A percentile compares a stretch with the other conserved stretches of the same genome.
Evolutionary conservation across 2,113 vertebrate species (phyloP).

Genomic region (Rousettus leschenaultii): DNA sequence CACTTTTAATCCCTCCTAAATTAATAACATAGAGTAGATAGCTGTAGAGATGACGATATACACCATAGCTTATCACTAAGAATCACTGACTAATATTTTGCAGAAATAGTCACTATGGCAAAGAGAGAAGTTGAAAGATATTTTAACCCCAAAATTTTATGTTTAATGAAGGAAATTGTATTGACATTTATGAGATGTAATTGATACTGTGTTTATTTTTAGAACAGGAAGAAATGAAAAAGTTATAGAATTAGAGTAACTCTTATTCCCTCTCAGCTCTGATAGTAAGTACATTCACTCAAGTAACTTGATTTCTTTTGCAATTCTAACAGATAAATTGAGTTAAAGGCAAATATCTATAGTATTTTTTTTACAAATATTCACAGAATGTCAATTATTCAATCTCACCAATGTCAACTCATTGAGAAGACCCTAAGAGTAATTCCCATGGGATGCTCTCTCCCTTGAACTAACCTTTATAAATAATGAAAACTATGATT

Average conservation of each 20-base stretch:
- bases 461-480: background rate
- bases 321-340: background rate
- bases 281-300: background rate
- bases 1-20: background rate
- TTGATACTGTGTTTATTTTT: background rate
- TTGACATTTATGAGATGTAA: background rate
- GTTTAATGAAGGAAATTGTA: background rate
- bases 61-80: background rate
- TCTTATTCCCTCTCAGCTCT: background rate
- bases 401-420: background rate
- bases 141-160: background rate
- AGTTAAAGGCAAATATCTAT: background rate
- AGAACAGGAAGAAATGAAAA: background rate
- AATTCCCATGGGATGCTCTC: background rate
- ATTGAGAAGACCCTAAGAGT: background rate
- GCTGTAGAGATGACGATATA: background rate
- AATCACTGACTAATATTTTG: background rate
- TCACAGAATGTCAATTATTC: background rate
- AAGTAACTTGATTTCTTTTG: constrained; percentile 8
- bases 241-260: background rate
- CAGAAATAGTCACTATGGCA: background rate
- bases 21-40: background rate
- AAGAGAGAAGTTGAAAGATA: background rate
- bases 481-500: background rate
- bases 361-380: background rate